A percentile compares a stretch with the other conserved stretches of the same genome.
Evolutionary conservation across 2,888 invertebrate species (phyloP).

Genomic region (Acrobasis suavella): DNA sequence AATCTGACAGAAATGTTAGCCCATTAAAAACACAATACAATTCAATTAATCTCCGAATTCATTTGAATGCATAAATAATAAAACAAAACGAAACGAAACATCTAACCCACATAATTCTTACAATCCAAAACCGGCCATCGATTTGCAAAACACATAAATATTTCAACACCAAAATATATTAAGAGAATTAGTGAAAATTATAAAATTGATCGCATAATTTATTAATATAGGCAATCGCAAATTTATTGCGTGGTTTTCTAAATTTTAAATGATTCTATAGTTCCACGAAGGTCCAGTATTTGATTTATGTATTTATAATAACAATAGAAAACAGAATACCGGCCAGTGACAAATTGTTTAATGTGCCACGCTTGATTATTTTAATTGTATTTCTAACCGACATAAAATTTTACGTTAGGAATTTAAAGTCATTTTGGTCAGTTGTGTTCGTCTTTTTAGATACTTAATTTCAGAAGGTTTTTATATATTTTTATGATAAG

Average conservation of each 20-base stretch:
- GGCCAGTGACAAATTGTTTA: constrained; percentile 73
- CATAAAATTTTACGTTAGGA: no score
- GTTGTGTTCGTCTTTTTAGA: no score
- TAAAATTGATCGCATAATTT: constrained; percentile 40
- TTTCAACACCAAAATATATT: constrained; percentile 33
- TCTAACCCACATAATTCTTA: constrained; percentile 7
- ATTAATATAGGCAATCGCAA: constrained; percentile 45
- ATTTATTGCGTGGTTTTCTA: constrained; percentile 51
- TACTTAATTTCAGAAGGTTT: no score
- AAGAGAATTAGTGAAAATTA: constrained; percentile 40
- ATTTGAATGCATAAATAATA: constrained; percentile 25
- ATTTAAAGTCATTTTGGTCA: no score
- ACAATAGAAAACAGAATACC: constrained; percentile 52
- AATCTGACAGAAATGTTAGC: not conserved
- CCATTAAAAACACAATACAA: constrained; percentile 18
- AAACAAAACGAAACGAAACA: constrained; percentile 22
- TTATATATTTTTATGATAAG: no score
- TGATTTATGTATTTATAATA: constrained; percentile 59
- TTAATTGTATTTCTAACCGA: constrained; percentile 58
- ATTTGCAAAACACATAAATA: constrained; percentile 30
- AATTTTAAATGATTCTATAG: constrained; percentile 37
- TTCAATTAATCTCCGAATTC: constrained; percentile 20
- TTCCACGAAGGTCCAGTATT: constrained; percentile 65
- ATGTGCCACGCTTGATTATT: constrained; percentile 69
- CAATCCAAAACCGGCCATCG: constrained; percentile 1